Conservation (phyloP, 35 echinoderm and acorn worm genomes). For the Apostichopus japonicus region DNA sequence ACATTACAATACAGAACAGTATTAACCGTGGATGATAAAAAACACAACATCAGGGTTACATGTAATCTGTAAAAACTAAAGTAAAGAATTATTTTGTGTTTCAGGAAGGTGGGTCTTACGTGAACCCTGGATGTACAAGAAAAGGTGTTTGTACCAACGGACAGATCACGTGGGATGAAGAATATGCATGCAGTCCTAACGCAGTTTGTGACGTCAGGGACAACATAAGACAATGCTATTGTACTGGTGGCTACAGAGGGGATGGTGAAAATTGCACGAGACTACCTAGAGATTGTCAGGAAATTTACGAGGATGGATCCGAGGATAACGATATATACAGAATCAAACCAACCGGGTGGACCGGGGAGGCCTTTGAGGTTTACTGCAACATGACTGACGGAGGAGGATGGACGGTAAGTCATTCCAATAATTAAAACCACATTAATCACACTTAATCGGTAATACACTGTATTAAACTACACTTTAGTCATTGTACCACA, state of each 20-base stretch:
- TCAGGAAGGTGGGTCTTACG: conserved; percentile 15
- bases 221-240: conserved; percentile 21
- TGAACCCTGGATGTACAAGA: not conserved
- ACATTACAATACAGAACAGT: not conserved
- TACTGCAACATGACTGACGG: conserved; percentile 31
- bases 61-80: not conserved
- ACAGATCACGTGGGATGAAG: not conserved
- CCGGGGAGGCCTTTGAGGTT: not conserved
- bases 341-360: not conserved
- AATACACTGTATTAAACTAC: not conserved
- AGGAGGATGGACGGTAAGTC: conserved; percentile 39
- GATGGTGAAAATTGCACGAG: not conserved
- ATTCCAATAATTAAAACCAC: not conserved
- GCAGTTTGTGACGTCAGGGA: not conserved
- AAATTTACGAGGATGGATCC: conserved; percentile 1
- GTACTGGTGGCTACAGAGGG: not conserved
- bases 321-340: not conserved
- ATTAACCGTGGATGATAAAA: not conserved
- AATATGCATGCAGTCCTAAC: conserved; percentile 3
- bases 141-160: not conserved
- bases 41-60: not conserved
- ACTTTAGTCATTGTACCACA: not conserved
- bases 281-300: not conserved
- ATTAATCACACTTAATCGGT: not conserved
- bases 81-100: too few relatives aligned